phyloP scores from a whole-genome alignment of 2,888 invertebrate species.

The Callimorpha dominula region DNA sequence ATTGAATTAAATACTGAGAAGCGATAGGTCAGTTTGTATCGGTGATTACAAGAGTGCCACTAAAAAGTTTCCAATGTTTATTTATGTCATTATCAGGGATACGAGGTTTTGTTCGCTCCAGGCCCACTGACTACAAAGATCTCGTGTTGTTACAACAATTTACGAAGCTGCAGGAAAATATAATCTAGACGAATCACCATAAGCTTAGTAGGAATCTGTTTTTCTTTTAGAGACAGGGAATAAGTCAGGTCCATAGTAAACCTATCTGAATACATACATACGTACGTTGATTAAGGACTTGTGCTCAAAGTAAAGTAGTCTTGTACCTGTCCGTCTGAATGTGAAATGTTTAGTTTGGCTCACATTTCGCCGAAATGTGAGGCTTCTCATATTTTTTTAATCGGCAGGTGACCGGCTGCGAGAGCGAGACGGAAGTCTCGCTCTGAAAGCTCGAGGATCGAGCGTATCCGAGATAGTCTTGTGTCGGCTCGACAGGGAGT shows the following conservation, averaged over 20 bases:
- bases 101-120: constrained; percentile 35
- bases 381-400: constrained; percentile 77
- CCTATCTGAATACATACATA: constrained; percentile 6
- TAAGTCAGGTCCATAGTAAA: constrained; percentile 20
- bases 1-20: constrained; percentile 70
- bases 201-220: constrained; percentile 62
- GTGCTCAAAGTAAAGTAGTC: constrained; percentile 51
- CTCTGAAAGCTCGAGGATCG: constrained; percentile 71
- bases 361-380: constrained; percentile 82
- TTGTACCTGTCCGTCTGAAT: constrained; percentile 67
- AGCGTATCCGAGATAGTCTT: constrained; percentile 68
- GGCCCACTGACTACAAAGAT: constrained; percentile 39
- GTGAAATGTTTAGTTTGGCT: constrained; percentile 74
- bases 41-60: constrained; percentile 69
- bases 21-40: constrained; percentile 72
- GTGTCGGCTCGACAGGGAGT: constrained; percentile 73
- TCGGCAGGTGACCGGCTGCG: constrained; percentile 78
- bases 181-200: constrained; percentile 73
- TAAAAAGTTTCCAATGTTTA: constrained; percentile 77
- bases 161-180: constrained; percentile 71
- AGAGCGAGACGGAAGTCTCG: constrained; percentile 71
- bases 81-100: constrained; percentile 65
- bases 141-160: constrained; percentile 62
- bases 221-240: constrained; percentile 22
- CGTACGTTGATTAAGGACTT: constrained; percentile 21